These are phyloP conservation scores for Heteronetta atricapilla DNA, from an alignment of 2,113 vertebrate genomes.

Conservation along the genomic window DNA sequence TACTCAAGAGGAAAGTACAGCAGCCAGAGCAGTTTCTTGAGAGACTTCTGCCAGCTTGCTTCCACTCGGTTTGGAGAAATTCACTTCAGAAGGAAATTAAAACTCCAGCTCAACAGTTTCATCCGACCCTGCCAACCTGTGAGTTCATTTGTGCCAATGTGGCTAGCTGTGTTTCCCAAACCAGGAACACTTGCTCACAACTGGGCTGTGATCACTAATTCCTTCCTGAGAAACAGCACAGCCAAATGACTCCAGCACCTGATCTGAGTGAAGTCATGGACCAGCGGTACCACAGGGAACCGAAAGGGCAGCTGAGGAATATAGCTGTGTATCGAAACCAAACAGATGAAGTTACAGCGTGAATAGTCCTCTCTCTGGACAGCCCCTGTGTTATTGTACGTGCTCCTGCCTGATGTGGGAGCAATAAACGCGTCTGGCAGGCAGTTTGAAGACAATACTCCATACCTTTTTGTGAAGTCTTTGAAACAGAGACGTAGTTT, in stretches of 20 bases:
- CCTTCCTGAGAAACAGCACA: background rate
- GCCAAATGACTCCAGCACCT: background rate
- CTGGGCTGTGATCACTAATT: background rate
- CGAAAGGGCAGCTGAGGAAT: background rate
- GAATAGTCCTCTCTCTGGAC: background rate
- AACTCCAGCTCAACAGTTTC: background rate
- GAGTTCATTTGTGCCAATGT: background rate
- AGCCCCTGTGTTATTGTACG: background rate
- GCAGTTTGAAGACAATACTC: background rate
- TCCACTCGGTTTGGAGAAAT: background rate
- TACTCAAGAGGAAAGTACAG: background rate
- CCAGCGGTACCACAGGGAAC: background rate
- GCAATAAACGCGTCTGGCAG: background rate
- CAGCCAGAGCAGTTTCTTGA: background rate
- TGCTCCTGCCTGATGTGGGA: background rate
- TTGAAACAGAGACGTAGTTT: constrained; percentile 98
- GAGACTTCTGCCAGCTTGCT: background rate
- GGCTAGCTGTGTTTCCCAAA: background rate
- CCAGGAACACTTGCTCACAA: background rate
- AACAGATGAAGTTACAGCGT: background rate
- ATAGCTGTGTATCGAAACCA: background rate
- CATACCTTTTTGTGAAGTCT: constrained; percentile 97
- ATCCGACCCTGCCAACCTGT: background rate
- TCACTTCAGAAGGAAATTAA: background rate
- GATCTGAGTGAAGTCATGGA: background rate